Evolutionary conservation across 1,140 invertebrate genomes (phyloP).

Genomic region (Helicoverpa armigera): DNA sequence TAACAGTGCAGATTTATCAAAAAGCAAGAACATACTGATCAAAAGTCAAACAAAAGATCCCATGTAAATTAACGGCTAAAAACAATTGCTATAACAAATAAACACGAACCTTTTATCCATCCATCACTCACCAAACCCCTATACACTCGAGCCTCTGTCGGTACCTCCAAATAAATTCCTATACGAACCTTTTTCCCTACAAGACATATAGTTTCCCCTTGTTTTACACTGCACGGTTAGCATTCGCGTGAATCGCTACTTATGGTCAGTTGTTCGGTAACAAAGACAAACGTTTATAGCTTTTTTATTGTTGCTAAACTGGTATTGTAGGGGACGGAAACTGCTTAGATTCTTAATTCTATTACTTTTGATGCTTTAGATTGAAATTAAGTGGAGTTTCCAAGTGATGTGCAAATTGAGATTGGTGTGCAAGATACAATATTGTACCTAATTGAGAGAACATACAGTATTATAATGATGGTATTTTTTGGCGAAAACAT

Average conservation of each 20-base stretch:
- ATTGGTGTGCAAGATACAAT: too few relatives aligned
- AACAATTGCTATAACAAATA: not conserved
- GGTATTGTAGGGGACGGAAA: not conserved
- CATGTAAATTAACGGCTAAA: not conserved
- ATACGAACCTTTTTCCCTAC: constrained; percentile 26
- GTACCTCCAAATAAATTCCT: constrained; percentile 16
- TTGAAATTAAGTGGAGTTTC: not conserved
- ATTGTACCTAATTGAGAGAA: too few relatives aligned
- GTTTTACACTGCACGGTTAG: constrained; percentile 47
- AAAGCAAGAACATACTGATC: too few relatives aligned
- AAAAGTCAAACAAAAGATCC: too few relatives aligned
- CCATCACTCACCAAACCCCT: constrained; percentile 5
- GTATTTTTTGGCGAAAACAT: too few relatives aligned
- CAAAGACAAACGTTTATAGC: constrained; percentile 48
- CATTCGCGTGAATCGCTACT: constrained; percentile 51
- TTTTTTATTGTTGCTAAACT: constrained; percentile 48
- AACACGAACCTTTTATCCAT: not conserved
- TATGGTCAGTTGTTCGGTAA: constrained; percentile 47
- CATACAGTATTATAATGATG: too few relatives aligned
- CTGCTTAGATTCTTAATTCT: constrained; percentile 2
- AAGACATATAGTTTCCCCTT: constrained; percentile 47
- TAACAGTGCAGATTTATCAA: too few relatives aligned
- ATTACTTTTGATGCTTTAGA: not conserved
- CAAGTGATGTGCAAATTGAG: too few relatives aligned
- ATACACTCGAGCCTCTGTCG: constrained; percentile 20